A percentile compares a stretch with the other conserved stretches of the same genome.
These are phyloP conservation scores for Onychomys arenicola DNA, from an alignment of 2,797 vertebrate genomes.

Conservation along the genomic window DNA sequence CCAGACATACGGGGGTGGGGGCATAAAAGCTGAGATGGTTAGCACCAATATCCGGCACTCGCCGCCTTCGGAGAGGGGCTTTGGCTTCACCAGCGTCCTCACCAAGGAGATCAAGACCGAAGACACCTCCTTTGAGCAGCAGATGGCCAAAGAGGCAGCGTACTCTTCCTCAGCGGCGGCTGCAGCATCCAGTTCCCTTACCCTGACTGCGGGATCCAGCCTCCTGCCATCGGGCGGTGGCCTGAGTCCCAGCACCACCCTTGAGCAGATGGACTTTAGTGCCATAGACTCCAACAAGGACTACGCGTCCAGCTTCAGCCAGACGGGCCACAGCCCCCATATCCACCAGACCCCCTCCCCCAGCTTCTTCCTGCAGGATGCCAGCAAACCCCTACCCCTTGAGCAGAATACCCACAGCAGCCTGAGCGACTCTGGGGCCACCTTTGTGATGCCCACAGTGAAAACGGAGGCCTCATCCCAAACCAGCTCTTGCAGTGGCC, in stretches of 20 bases:
- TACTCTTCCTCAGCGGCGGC: constrained; percentile 89
- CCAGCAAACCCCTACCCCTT: constrained; percentile 90
- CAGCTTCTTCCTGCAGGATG: constrained; percentile 99
- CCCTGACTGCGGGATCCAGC: constrained; percentile 92
- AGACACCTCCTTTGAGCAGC: constrained; percentile 99
- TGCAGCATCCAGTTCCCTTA: constrained; percentile 91
- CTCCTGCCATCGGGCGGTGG: constrained; percentile 97
- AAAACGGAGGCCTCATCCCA: constrained; percentile 95
- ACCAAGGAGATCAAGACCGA: constrained; percentile 99
- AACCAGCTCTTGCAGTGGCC: constrained; percentile 94
- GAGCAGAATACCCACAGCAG: constrained; percentile 89
- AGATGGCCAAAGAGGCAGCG: constrained; percentile 95
- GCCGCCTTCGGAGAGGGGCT: constrained; percentile 90
- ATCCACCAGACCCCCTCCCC: constrained; percentile 97
- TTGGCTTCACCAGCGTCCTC: constrained; percentile 92
- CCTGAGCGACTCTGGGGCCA: constrained; percentile 88
- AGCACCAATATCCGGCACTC: constrained; percentile 89
- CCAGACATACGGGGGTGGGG: constrained; percentile 98
- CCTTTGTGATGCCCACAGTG: constrained; percentile 90
- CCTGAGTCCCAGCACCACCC: constrained; percentile 98
- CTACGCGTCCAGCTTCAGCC: constrained; percentile 94
- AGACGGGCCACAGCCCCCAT: constrained; percentile 95
- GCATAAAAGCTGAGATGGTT: constrained; percentile 94
- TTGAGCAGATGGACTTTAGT: constrained; percentile 99
- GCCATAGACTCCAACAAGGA: constrained; percentile 99